A percentile compares a stretch with the other conserved stretches of the same genome.
Conservation (phyloP, 2,888 invertebrate genomes). For the Dendrolimus houi region DNA sequence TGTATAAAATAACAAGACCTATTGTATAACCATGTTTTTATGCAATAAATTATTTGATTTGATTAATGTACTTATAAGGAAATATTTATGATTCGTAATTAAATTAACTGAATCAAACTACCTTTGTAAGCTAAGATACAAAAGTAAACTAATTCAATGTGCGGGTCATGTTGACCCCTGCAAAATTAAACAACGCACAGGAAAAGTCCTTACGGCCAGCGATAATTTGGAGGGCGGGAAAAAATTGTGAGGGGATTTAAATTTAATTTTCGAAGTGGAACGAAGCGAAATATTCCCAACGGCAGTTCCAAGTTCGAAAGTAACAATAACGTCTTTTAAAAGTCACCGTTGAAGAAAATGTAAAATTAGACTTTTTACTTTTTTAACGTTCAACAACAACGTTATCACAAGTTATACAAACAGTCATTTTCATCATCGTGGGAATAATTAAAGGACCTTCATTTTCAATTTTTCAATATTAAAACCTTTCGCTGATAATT, state of each 20-base stretch:
- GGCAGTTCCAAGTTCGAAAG: constrained; percentile 55
- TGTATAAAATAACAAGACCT: too few species aligned
- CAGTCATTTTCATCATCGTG: not conserved
- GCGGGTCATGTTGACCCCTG: constrained; percentile 34
- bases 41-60: too few species aligned
- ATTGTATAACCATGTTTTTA: too few species aligned
- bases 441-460: not conserved
- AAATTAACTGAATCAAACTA: too few species aligned
- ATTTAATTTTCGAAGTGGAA: constrained; percentile 71
- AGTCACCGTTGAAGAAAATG: constrained; percentile 32
- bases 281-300: constrained; percentile 64
- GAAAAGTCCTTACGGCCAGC: constrained; percentile 51
- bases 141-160: constrained; percentile 6
- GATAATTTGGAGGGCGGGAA: constrained; percentile 61
- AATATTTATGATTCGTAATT: too few species aligned
- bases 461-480: not conserved
- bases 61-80: too few species aligned
- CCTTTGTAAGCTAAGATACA: constrained; percentile 1
- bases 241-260: constrained; percentile 71
- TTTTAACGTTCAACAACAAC: not conserved
- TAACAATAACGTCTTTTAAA: constrained; percentile 41
- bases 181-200: constrained; percentile 50
- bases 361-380: constrained; percentile 29
- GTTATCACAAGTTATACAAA: not conserved
- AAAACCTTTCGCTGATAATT: too few species aligned